Evolutionary conservation across 2,888 invertebrate genomes (phyloP).

Genomic region (Tetragnatha montana): DNA sequence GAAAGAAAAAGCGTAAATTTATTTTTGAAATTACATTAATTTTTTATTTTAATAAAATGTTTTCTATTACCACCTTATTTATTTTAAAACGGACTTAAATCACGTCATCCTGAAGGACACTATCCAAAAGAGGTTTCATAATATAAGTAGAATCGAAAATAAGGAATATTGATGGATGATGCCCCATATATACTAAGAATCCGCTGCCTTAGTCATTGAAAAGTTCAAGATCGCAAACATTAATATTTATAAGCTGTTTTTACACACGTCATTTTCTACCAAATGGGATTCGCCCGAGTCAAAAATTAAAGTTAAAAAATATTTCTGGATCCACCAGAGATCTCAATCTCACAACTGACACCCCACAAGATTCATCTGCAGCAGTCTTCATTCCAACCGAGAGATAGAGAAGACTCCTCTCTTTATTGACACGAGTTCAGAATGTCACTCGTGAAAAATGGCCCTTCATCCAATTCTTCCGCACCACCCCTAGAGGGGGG

Average conservation of each 20-base stretch:
- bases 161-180: too few relatives aligned
- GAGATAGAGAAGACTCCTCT: background rate
- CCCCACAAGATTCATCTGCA: background rate
- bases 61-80: too few relatives aligned
- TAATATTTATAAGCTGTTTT: background rate
- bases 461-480: slow-evolving; percentile 30
- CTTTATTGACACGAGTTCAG: slow-evolving; percentile 24
- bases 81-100: too few relatives aligned
- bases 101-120: too few relatives aligned
- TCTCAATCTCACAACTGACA: slow-evolving; percentile 1
- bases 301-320: background rate
- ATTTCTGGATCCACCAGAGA: background rate
- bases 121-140: too few relatives aligned
- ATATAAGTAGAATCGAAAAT: too few relatives aligned
- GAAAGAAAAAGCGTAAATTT: too few relatives aligned
- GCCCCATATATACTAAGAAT: too few relatives aligned
- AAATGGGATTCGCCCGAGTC: background rate
- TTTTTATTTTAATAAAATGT: too few relatives aligned
- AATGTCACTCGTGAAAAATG: slow-evolving; percentile 34
- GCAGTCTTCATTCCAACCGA: background rate
- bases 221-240: background rate
- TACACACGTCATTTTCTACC: background rate
- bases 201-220: too few relatives aligned
- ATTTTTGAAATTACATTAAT: too few relatives aligned
- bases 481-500: too few relatives aligned